Base-by-base conservation (phyloP, 1,140 invertebrate species). In the Pachypeltis micranthus region DNA sequence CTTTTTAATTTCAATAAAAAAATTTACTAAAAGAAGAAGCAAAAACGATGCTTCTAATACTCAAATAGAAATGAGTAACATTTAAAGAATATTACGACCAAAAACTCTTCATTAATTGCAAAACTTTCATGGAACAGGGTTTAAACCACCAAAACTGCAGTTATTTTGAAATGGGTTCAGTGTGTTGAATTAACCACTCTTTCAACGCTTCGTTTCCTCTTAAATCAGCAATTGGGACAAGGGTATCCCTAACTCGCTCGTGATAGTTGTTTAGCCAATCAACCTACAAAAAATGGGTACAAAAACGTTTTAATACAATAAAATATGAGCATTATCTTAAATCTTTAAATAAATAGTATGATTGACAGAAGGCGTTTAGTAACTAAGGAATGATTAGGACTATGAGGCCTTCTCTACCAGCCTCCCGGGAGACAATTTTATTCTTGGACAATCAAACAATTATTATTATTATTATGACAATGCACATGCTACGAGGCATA, bases 151-250 rank as follows among this genome's bases (percentile, higher is more conserved):
- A 51, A 51, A 21, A 51, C 10, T 51, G 12, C 10, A 51, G 12
- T 21, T 39, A n/a, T 39, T 39, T 39, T 39, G 34, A 39, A 39
- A 51, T 21, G 4, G 47, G 7, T 51, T 51, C 47, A 59, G 31
- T 59, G 34, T 61, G 34, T 39, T 61, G 44, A 21, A 25, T 59
- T 2, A 59, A 16, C 26, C 59, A 60, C 3, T 23, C 29, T 34
- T 31, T 39, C 10, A 39, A 14, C 3, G 7, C 27, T 16, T 10
- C 23, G 21, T 31, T 26, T 14, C 59, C 31, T 4, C 16, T n/a
- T n/a, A 26, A 7, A 14, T 27, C 24, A 26, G 47, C 47, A 21
- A 21, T 21, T 10, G 10, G 10, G 3, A 51, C 10, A 4, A 51
- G 47, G 12, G 47, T 51, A 10, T 21, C 3, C 4, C 47, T 10